Base-by-base conservation (phyloP, 1,140 invertebrate genomes). In the Bombus consobrinus region DNA sequence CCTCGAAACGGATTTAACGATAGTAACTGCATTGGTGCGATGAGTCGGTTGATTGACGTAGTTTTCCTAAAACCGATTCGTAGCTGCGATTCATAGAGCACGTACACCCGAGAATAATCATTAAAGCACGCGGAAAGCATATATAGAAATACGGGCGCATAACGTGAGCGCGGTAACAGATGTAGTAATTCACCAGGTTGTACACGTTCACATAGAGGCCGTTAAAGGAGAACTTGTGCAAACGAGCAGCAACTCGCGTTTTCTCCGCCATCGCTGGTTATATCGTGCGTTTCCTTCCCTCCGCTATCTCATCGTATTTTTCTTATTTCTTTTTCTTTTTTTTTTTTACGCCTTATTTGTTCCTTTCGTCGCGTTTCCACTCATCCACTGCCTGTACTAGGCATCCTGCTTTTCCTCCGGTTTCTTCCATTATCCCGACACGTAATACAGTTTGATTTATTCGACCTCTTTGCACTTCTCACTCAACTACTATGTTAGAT, bases 391-490 rank as follows among this genome's bases (percentile, higher is more conserved):
- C 76, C 73, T 83, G 77, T 79, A 77, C 82, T 79, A 83, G 41
- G 13, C 62, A 73, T 72, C 66, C 53, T 62, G 59, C 62, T 34
- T 68, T 37, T 10, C 64, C 71, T 12, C n/a, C 34, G 66, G 72
- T 86, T 86, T 53, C 73, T 85, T 57, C 72, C 62, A 81, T 87
- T 90, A 92, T 85, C 39, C 72, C 59, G 69, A 72, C 74, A 66
- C 64, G 88, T 92, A 92, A 92, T 90, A 86, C 87, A 84, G 73
- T 78, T 90, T 93, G 91, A 94, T 93, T 93, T 94, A 94, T 93
- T 91, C 81, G 73, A 77, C 73, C 86, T 92, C 87, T 91, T 92
- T 37, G n/a, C 47, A 13, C 81, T 74, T 8, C 32, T 53, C 47
- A 22, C 47, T 53, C 47, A 53, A 53, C 47, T 53, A 53, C 47